Evolutionary conservation across 2,113 vertebrate species (phyloP).

Genomic region (Phodopus roborovskii): DNA sequence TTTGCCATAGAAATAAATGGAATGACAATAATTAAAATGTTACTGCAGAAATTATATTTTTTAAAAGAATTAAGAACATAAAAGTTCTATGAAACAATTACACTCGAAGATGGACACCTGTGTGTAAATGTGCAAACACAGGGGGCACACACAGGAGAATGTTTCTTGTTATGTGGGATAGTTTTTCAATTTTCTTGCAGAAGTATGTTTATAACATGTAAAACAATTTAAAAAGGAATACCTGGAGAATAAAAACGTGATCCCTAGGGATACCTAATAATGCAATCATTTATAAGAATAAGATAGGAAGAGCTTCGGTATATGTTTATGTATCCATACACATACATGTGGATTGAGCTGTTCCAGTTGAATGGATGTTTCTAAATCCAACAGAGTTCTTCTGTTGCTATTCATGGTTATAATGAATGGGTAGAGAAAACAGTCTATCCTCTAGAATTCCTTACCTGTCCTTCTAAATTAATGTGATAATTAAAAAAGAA

Average conservation of each 20-base stretch:
- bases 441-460: not conserved
- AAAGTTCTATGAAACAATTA: conserved; percentile 23
- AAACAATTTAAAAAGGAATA: conserved; percentile 24
- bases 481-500: not conserved
- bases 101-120: not conserved
- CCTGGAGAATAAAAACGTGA: not conserved
- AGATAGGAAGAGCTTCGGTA: not conserved
- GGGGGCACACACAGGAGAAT: not conserved
- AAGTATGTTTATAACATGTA: not conserved
- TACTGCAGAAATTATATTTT: not conserved
- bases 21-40: not conserved
- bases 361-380: not conserved
- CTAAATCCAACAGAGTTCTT: not conserved
- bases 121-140: not conserved
- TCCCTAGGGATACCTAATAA: not conserved
- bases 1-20: not conserved
- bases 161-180: not conserved
- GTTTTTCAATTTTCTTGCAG: conserved; percentile 12
- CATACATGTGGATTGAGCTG: not conserved
- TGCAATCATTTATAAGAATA: not conserved
- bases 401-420: not conserved
- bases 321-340: not conserved
- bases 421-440: not conserved
- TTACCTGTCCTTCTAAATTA: not conserved
- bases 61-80: not conserved